A percentile compares a stretch with the other conserved stretches of the same genome.
Evolutionary conservation across 2,888 invertebrate genomes (phyloP).

Genomic region (Oasisia sp.): DNA sequence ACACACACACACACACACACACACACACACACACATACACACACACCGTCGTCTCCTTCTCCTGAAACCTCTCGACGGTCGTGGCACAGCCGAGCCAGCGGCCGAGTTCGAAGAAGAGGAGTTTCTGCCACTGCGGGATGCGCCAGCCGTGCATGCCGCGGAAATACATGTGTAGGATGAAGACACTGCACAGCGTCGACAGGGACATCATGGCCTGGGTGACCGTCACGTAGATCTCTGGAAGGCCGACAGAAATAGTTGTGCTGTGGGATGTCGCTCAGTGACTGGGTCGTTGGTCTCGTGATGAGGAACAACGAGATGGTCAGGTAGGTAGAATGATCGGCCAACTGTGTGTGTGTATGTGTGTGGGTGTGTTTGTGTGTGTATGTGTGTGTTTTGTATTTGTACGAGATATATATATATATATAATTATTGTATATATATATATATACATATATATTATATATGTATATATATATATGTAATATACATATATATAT

Average conservation of each 20-base stretch:
- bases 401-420: too few species aligned
- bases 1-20: too few species aligned
- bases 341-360: too few species aligned
- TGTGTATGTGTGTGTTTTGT: not conserved
- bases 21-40: not conserved
- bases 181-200: not conserved
- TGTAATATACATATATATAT: not conserved
- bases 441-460: not conserved
- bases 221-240: not conserved
- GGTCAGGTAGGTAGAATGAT: too few species aligned
- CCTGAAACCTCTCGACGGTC: not conserved
- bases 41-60: not conserved
- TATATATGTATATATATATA: not conserved
- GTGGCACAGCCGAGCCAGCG: not conserved
- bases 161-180: not conserved
- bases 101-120: not conserved
- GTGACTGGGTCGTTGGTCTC: too few species aligned
- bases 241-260: not conserved
- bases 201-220: not conserved
- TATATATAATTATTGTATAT: too few species aligned
- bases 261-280: too few species aligned
- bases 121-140: not conserved
- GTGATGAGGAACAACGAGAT: too few species aligned
- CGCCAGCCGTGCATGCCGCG: conserved; percentile 7
- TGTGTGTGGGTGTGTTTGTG: too few species aligned